phyloP scores from a whole-genome alignment of 1,140 invertebrate genomes.

The Drosophila insularis region DNA sequence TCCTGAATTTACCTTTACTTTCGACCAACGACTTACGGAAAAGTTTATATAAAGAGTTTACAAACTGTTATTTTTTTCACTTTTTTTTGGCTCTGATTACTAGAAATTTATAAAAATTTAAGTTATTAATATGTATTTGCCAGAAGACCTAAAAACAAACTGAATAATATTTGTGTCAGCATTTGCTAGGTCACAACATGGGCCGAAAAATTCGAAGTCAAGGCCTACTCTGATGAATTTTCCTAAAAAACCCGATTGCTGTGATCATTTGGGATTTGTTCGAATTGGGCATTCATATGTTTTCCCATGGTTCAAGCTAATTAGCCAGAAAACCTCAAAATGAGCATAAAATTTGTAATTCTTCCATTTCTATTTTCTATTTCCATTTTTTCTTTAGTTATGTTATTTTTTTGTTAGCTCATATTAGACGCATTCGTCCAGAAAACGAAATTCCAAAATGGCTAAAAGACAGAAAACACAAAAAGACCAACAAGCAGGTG shows the following conservation, averaged over 20 bases:
- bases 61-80: neutral
- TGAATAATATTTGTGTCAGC: neutral
- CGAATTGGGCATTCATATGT: no score
- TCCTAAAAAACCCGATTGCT: neutral
- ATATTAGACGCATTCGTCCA: constrained; percentile 77
- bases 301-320: no score
- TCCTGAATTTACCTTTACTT: neutral
- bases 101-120: neutral
- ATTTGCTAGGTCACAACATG: neutral
- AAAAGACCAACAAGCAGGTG: constrained; percentile 32
- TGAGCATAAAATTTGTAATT: no score
- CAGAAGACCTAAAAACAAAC: neutral
- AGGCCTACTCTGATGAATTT: neutral
- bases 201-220: neutral
- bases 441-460: constrained; percentile 78
- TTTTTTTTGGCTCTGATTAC: neutral
- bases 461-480: constrained; percentile 26
- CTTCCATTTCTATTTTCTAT: no score
- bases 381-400: no score
- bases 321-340: no score
- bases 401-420: constrained; percentile 60
- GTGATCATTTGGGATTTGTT: no score
- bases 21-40: no score
- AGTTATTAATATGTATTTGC: neutral
- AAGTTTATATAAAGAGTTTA: no score